phyloP scores from a whole-genome alignment of 2,888 invertebrate genomes.

The Watsonalla binaria region DNA sequence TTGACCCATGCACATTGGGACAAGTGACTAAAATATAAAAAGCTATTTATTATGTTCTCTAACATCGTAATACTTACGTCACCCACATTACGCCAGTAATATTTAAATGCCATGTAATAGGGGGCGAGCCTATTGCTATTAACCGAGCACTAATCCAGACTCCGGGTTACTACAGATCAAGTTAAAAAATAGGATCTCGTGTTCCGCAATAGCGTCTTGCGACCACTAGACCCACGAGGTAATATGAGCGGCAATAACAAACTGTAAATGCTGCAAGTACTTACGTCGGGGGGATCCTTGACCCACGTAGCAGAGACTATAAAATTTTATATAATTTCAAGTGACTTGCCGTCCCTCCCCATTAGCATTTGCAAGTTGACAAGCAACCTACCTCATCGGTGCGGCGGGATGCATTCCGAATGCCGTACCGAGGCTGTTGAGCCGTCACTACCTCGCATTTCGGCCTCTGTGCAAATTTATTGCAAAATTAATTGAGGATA shows the following conservation, averaged over 20 bases:
- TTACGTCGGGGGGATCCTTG: not conserved
- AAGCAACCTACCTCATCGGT: constrained; percentile 24
- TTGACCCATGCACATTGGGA: not conserved
- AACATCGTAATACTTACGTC: no score
- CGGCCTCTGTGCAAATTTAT: constrained; percentile 12
- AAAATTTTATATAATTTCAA: not conserved
- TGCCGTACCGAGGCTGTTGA: constrained; percentile 17
- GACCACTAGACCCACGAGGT: no score
- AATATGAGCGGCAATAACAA: no score
- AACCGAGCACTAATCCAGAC: no score
- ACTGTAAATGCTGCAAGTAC: not conserved
- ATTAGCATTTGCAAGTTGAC: not conserved
- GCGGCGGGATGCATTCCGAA: constrained; percentile 13
- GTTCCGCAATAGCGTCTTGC: no score
- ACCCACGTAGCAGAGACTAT: not conserved
- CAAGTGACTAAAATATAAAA: no score
- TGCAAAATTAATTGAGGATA: not conserved
- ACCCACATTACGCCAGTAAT: no score
- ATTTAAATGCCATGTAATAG: no score
- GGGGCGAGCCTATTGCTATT: no score
- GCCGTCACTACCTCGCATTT: constrained; percentile 15
- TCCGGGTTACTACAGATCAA: no score
- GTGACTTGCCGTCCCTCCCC: not conserved
- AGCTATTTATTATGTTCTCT: no score
- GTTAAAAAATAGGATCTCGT: no score